Evolutionary conservation across 2,797 vertebrate species (phyloP), one percentile per base, ranked within the genome.

Genomic region (Lates japonicus): DNA sequence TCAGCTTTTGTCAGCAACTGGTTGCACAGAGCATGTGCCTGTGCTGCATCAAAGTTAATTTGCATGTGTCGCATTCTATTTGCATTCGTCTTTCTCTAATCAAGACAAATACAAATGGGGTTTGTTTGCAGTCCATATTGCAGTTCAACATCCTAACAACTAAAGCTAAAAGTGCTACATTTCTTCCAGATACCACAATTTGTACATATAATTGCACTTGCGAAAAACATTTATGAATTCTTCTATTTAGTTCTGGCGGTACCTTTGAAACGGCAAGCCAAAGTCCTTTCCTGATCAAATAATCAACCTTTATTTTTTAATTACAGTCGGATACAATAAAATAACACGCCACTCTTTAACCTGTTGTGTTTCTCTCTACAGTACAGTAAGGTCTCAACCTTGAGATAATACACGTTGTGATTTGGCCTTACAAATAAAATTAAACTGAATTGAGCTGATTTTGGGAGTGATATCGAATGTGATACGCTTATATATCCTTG

Each of bases 31-130:
- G 49, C 29, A 70, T 11, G 20, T 54, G n/a, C 61, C 70, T 65
- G 46, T 52, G 48, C 77, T 74, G 65, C 42, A 31, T 60, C n/a
- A n/a, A 3, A 16, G 48, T 60, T 59, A 12, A 69, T 67, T 61
- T 61, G 11, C 25, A 41, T 33, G 42, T n/a, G 17, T 35, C 22
- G 2, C 49, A 52, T 51, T 60, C 41, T 55, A n/a, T 60, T 48
- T n/a, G 46, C 42, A 62, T 33, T 54, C 6, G 51, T 52, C 42
- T 49, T 67, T 65, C 69, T 65, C 70, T 55, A 69, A 73, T 51
- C 8, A 29, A 31, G 7, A 31, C 20, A 51, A 37, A 49, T 35
- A 61, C 52, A 69, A 46, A 49, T 37, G 49, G 20, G 49, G 66
- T 59, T 48, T 29, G 35, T 64, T 46, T 64, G 41, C 44, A 7